Base-by-base conservation (phyloP, 2,888 invertebrate genomes). In the Hyppa rectilinea region DNA sequence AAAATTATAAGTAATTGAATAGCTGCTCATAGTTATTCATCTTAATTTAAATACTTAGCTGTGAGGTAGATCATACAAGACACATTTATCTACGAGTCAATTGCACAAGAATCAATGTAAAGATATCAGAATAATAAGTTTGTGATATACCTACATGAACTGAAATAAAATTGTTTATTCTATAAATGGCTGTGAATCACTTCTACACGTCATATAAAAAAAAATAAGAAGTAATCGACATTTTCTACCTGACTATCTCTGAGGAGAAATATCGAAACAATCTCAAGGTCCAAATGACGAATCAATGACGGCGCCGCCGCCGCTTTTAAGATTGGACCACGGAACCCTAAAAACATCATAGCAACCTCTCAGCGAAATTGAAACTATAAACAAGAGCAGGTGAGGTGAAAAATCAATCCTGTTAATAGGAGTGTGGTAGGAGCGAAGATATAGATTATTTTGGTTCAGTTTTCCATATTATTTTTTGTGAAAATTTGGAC, bases 331-430 rank as follows among this genome's bases (percentile, higher is more conserved):
- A 29, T 36, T 45, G 23, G 12, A 2, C 0, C 4, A n/a, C 6
- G 34, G 65, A 36, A 23, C 65, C 65, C 74, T 43, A 65, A 26
- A 71, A 65, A 50, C 36, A 38, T 78, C 82, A 81, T 79, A 52
- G 81, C 71, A 85, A 82, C 88, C 88, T 87, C 88, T 88, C 85
- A 86, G 71, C 81, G 63, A 84, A 87, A 88, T 88, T 88, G 87
- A 80, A 86, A 85, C 84, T 86, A 85, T 87, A 86, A 81, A 87
- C 82, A 85, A 86, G 75, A 76, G 73, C 84, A 87, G 86, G 85
- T 85, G 83, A 82, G 78, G 79, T 80, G 75, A 83, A 85, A 85
- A 85, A 83, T 85, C 85, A 85, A 85, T 85, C 81, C 74, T 59
- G 71, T 84, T 85, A 85, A 84, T 85, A 77, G 78, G 65, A 63